A percentile compares a stretch with the other conserved stretches of the same genome.
phyloP scores from a whole-genome alignment of 2,888 invertebrate species.

The Idaea dimidiata region DNA sequence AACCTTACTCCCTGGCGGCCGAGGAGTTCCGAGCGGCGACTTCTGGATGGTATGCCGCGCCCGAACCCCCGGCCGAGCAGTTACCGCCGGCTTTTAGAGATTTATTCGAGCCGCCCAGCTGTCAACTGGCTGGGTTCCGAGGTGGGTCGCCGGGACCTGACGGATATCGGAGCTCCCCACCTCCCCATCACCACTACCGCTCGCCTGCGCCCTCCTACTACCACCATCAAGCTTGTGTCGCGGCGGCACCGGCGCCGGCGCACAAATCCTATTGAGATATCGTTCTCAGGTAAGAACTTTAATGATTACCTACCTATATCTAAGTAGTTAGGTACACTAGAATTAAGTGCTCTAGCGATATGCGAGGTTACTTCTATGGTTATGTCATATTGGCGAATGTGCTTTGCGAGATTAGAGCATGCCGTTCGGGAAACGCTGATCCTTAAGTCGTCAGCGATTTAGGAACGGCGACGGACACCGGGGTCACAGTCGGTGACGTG shows the following conservation, averaged over 20 bases:
- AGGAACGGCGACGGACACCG: conserved; percentile 41
- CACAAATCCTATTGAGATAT: conserved; percentile 76
- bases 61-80: conserved; percentile 71
- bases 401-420: conserved; percentile 58
- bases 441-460: conserved; percentile 42
- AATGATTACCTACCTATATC: conserved; percentile 3
- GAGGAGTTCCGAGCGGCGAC: conserved; percentile 80
- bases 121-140: conserved; percentile 76
- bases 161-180: conserved; percentile 67
- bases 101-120: conserved; percentile 75
- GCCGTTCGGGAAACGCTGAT: conserved; percentile 43
- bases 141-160: conserved; percentile 68
- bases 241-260: conserved; percentile 69
- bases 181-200: conserved; percentile 74
- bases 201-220: conserved; percentile 73
- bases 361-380: conserved; percentile 49
- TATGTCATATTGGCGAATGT: conserved; percentile 57
- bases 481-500: conserved; percentile 63
- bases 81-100: conserved; percentile 71
- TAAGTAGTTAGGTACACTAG: not conserved
- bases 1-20: conserved; percentile 73
- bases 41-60: conserved; percentile 79
- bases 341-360: conserved; percentile 38
- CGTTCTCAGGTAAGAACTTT: conserved; percentile 59
- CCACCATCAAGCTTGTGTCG: conserved; percentile 83